Percentiles rank a stretch among this genome's conserved stretches.
Evolutionary conservation across 2,888 invertebrate species (phyloP).

Genomic region (Acheta domesticus): DNA sequence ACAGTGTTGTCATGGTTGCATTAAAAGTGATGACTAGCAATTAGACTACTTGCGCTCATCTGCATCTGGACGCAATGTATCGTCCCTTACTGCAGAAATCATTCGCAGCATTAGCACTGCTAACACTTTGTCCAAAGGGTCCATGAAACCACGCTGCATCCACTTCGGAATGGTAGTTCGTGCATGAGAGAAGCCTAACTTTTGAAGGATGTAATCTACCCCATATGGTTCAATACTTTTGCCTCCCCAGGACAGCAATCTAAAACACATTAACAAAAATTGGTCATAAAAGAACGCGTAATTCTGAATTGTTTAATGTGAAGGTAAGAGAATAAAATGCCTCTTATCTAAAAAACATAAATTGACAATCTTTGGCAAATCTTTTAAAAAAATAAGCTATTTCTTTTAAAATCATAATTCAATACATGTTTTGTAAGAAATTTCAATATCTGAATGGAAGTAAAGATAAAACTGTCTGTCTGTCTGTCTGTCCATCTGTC

Average conservation of each 20-base stretch:
- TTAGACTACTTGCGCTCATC: neutral
- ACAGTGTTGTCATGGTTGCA: neutral
- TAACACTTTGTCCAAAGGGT: constrained; percentile 90
- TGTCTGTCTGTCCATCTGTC: too few relatives aligned
- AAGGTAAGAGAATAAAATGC: neutral
- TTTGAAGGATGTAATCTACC: constrained; percentile 96
- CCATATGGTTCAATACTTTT: constrained; percentile 98
- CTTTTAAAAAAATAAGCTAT: too few relatives aligned
- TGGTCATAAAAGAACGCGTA: too few relatives aligned
- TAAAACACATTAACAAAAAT: constrained; percentile 42
- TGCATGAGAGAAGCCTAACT: constrained; percentile 95
- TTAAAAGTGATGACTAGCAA: neutral
- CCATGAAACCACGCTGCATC: constrained; percentile 97
- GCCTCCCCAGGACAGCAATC: constrained; percentile 82
- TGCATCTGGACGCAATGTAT: neutral
- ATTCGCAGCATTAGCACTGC: constrained; percentile 73
- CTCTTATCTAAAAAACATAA: neutral
- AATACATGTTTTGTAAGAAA: too few relatives aligned
- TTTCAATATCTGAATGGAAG: too few relatives aligned
- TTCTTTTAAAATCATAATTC: too few relatives aligned
- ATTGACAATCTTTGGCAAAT: too few relatives aligned
- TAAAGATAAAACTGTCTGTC: too few relatives aligned
- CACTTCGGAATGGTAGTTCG: constrained; percentile 98
- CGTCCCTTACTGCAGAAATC: constrained; percentile 53
- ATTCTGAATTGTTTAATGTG: neutral